Evolutionary conservation across 2,113 vertebrate genomes (phyloP).

Genomic region (Colistium nudipinnis): DNA sequence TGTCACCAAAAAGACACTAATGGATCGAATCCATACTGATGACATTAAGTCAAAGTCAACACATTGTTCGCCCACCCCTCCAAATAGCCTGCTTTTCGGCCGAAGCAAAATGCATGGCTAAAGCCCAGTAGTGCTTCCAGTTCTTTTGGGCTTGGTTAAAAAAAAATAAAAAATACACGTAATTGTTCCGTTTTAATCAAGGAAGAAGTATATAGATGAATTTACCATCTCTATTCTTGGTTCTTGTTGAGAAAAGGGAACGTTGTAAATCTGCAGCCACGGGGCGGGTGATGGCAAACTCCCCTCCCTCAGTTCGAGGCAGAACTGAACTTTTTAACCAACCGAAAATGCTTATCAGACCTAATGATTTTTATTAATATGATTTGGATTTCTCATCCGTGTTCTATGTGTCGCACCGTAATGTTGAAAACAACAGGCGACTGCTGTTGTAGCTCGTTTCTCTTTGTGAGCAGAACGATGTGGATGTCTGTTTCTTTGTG

Average conservation of each 20-base stretch:
- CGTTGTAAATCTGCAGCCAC: conserved; percentile 8
- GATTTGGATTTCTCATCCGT: conserved; percentile 16
- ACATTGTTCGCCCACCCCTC: conserved; percentile 23
- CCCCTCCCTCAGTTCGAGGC: conserved; percentile 31
- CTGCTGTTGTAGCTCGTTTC: conserved; percentile 22
- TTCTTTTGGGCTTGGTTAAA: conserved; percentile 68
- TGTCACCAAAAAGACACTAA: conserved; percentile 1
- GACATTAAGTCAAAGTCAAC: conserved; percentile 9
- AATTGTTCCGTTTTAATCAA: conserved; percentile 24
- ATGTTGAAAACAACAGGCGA: conserved; percentile 21
- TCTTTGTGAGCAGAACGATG: conserved; percentile 38
- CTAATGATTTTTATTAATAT: conserved; percentile 1
- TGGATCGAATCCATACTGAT: conserved; percentile 5
- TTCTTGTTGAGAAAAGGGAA: conserved; percentile 17
- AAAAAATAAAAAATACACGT: conserved; percentile 43
- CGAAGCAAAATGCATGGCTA: conserved; percentile 73
- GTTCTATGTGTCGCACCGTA: conserved; percentile 17
- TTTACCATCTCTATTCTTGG: conserved; percentile 33
- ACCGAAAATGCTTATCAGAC: conserved; percentile 49
- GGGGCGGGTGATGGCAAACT: conserved; percentile 31
- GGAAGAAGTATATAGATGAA: conserved; percentile 44
- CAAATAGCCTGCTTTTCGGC: conserved; percentile 55
- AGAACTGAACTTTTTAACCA: conserved; percentile 71
- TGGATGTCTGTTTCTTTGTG: conserved; percentile 48
- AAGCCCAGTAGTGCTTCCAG: conserved; percentile 50